Evolutionary conservation across 2,113 vertebrate genomes (phyloP), one percentile per base, ranked within the genome.

Genomic region (Ameiurus melas): DNA sequence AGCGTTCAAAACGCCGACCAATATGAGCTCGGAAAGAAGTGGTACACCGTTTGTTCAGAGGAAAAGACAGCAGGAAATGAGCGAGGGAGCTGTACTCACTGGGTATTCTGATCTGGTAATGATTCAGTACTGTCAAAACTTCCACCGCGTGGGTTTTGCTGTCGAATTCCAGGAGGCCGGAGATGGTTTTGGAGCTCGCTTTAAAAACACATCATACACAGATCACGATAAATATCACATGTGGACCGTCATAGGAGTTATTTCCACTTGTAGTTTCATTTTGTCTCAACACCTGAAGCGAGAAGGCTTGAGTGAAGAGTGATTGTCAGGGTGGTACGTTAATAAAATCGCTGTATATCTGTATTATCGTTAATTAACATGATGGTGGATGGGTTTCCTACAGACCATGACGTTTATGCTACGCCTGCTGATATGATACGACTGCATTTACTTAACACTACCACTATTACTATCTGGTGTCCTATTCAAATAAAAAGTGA

Each of bases 91-190:
- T 0, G n/a, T 3, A 95, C 98, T 97, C 94, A 99, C 98, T 99
- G 89, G 98, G 97, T 92, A 99, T 98, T 96, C 97, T 96, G 93
- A 99, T 98, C 96, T 99, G 98, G 94, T 98, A 98, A 94, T 99
- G 98, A 95, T 99, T 99, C 89, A 99, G 97, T 51, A 98, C 97
- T 43, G 98, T 99, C 22, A 99, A 96, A 81, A 97, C 97, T 95
- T 99, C 98, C 85, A 99, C 97, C 12, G 98, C 98, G 90, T 98
- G 97, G 1, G 97, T 99, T 95, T 99, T 99, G 84, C 96, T 97
- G 92, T 99, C 96, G 95, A 98, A 99, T 91, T 99, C 98, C 92
- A 99, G 92, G 6, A 99, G 92, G 73, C 98, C 98, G 64, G 98
- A 99, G 71, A 98, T 96, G 68, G 97, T 99, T 95, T 99, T 99